These are phyloP conservation scores for Paratilapia polleni DNA, from an alignment of 2,113 vertebrate genomes.

Conservation along the genomic window DNA sequence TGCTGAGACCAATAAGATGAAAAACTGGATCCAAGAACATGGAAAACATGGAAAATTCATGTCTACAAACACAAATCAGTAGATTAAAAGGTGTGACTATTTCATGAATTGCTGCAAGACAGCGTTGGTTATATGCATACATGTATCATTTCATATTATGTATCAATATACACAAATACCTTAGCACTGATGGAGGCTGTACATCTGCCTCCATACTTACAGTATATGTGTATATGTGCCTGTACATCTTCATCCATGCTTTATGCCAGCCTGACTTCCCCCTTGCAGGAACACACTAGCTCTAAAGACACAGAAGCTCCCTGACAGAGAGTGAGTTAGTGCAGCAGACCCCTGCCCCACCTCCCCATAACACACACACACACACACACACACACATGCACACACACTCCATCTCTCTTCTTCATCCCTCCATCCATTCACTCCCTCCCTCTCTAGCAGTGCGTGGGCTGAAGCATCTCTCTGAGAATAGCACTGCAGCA, in stretches of 20 bases:
- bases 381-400: neutral
- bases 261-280: neutral
- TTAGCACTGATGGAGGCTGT: neutral
- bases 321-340: slow-evolving; percentile 39
- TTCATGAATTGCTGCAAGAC: neutral
- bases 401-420: slow-evolving; percentile 22
- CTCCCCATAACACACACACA: neutral
- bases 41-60: neutral
- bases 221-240: neutral
- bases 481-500: slow-evolving; percentile 70
- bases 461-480: slow-evolving; percentile 68
- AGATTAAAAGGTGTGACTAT: neutral
- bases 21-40: neutral
- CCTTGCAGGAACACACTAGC: slow-evolving; percentile 14
- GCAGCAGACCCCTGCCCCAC: slow-evolving; percentile 21
- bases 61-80: neutral
- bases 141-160: neutral
- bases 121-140: neutral
- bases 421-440: slow-evolving; percentile 48
- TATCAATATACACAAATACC: neutral
- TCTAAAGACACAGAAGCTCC: slow-evolving; percentile 51
- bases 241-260: neutral
- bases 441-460: slow-evolving; percentile 47
- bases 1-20: fast-evolving
- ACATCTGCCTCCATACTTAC: neutral